These are phyloP conservation scores for Pasiphila rectangulata DNA, from an alignment of 2,888 invertebrate genomes.

Conservation along the genomic window DNA sequence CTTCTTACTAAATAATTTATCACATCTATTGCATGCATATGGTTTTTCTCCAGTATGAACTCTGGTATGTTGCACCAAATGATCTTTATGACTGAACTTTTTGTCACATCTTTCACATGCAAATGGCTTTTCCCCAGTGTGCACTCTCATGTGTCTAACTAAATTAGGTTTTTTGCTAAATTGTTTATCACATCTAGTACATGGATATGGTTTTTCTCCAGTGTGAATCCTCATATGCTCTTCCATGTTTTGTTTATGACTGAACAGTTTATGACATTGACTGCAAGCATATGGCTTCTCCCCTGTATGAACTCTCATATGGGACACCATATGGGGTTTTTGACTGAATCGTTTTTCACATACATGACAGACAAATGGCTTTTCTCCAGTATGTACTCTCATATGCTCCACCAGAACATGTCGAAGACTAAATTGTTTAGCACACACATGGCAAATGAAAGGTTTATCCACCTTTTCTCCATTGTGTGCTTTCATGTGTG, in stretches of 20 bases:
- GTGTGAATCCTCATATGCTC: constrained; percentile 3
- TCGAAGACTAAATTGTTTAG: constrained; percentile 1
- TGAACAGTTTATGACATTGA: neutral
- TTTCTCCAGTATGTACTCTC: constrained; percentile 1
- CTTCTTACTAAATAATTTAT: constrained; percentile 2
- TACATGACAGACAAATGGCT: neutral
- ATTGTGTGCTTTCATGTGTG: constrained; percentile 2
- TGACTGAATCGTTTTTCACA: constrained; percentile 3
- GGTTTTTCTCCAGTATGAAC: constrained; percentile 1
- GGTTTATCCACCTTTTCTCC: neutral
- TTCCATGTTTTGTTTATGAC: constrained; percentile 1
- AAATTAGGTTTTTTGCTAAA: constrained; percentile 5
- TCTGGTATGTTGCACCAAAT: constrained; percentile 1
- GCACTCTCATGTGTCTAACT: neutral
- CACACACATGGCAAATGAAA: constrained; percentile 1
- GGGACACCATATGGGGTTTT: constrained; percentile 2
- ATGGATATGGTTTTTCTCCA: neutral
- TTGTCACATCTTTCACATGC: constrained; percentile 1
- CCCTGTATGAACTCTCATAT: neutral
- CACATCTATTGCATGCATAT: neutral
- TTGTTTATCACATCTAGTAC: neutral
- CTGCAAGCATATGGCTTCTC: constrained; percentile 2
- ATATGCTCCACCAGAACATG: neutral
- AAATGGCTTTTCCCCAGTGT: constrained; percentile 2
- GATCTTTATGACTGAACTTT: constrained; percentile 2